Conservation (phyloP, 2,113 vertebrate genomes). For the Tichodroma muraria region DNA sequence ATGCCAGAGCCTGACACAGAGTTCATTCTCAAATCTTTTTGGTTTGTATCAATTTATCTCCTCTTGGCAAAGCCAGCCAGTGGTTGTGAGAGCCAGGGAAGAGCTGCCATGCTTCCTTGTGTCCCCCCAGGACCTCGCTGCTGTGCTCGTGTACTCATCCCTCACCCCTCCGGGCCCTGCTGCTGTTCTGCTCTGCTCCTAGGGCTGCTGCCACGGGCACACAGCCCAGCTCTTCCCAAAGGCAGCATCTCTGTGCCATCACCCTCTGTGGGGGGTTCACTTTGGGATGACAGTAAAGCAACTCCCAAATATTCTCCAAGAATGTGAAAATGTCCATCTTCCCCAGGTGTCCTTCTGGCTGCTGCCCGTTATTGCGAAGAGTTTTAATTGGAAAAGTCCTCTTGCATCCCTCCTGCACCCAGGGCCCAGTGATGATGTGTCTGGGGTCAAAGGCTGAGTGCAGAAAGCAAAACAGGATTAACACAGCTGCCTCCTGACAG, state of each 20-base stretch:
- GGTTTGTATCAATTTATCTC: not conserved
- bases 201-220: not conserved
- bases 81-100: not conserved
- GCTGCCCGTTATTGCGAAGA: not conserved
- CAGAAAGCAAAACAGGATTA: not conserved
- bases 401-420: not conserved
- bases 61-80: not conserved
- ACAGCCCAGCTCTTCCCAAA: not conserved
- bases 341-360: not conserved
- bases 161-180: not conserved
- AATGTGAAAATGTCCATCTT: too few species aligned
- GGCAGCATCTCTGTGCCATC: not conserved
- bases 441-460: not conserved
- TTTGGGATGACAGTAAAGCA: not conserved
- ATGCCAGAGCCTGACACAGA: not conserved
- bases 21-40: not conserved
- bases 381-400: not conserved
- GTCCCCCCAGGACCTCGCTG: not conserved
- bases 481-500: not conserved
- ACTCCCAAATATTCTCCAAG: not conserved
- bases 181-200: not conserved
- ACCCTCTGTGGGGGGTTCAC: not conserved
- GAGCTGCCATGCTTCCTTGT: not conserved
- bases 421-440: rapidly evolving
- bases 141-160: rapidly evolving